These are phyloP conservation scores for Lutjanus campechanus DNA, from an alignment of 2,797 vertebrate species.

Conservation along the genomic window DNA sequence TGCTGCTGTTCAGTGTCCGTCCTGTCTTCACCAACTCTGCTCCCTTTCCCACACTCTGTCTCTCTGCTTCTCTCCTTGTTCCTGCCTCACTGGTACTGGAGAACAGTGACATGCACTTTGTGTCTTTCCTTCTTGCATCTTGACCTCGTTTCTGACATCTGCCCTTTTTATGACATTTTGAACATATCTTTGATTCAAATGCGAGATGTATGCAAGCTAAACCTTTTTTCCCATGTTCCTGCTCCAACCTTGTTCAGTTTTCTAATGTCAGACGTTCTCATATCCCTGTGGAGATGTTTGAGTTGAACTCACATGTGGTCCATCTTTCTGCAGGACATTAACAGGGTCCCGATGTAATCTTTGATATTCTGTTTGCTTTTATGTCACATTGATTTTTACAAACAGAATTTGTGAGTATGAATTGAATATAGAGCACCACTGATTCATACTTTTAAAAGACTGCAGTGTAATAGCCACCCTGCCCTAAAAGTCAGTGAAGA, in stretches of 20 bases:
- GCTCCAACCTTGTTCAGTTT: background rate
- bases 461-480: background rate
- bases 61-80: conserved; percentile 9
- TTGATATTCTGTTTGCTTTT: conserved; percentile 41
- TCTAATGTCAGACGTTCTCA: background rate
- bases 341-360: conserved; percentile 11
- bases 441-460: conserved; percentile 6
- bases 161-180: background rate
- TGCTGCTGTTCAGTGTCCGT: conserved; percentile 54
- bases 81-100: conserved; percentile 21
- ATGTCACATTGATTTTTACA: conserved; percentile 26
- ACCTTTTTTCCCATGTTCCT: background rate
- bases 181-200: background rate
- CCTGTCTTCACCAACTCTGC: conserved; percentile 38
- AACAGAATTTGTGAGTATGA: conserved; percentile 4
- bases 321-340: conserved; percentile 22
- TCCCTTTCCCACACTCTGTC: conserved; percentile 51
- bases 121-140: conserved; percentile 16
- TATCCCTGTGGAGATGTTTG: conserved; percentile 12
- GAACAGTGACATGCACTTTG: conserved; percentile 5
- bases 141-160: background rate
- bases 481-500: conserved; percentile 8
- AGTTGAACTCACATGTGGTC: conserved; percentile 28
- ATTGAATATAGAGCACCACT: background rate
- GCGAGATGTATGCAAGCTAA: background rate